Percentiles rank a stretch among this genome's conserved stretches.
These are phyloP conservation scores for Takifugu ocellatus DNA, from an alignment of 2,797 vertebrate genomes.

Conservation along the genomic window DNA sequence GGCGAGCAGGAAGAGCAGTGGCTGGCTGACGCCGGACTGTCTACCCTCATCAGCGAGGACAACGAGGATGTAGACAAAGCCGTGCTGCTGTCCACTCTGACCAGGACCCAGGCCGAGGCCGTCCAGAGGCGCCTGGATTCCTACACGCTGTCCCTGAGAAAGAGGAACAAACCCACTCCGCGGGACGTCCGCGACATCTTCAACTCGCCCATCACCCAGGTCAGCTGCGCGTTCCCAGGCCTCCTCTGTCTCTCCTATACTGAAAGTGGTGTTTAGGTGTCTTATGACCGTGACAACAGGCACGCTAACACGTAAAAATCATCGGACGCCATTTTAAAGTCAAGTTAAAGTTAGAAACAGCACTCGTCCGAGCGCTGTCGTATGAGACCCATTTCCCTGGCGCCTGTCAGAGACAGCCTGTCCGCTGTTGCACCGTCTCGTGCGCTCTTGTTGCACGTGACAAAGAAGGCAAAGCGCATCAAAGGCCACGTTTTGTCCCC, in stretches of 20 bases:
- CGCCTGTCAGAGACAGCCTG: constrained; percentile 8
- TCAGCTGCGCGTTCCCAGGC: constrained; percentile 15
- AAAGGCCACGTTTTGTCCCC: constrained; percentile 67
- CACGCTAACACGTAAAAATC: background rate
- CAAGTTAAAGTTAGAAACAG: background rate
- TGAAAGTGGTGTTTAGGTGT: no score
- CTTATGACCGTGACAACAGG: no score
- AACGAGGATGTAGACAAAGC: constrained; percentile 76
- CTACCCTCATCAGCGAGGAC: constrained; percentile 77
- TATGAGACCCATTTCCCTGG: constrained; percentile 21
- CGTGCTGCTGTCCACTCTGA: constrained; percentile 85
- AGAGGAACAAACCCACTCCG: constrained; percentile 79
- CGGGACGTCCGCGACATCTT: constrained; percentile 87
- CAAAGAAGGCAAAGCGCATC: constrained; percentile 44
- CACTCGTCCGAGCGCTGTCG: constrained; percentile 7
- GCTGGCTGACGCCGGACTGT: constrained; percentile 85
- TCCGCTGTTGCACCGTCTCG: constrained; percentile 13
- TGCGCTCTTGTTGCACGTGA: constrained; percentile 29
- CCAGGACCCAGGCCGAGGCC: constrained; percentile 82
- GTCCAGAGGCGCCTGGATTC: constrained; percentile 83
- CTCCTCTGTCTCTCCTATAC: no score
- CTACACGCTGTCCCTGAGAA: constrained; percentile 79
- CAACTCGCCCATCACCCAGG: constrained; percentile 62
- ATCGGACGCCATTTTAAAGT: background rate
- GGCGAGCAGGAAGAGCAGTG: constrained; percentile 87